Conservation (phyloP, 2,113 vertebrate genomes). For the Lepisosteus osseus region DNA sequence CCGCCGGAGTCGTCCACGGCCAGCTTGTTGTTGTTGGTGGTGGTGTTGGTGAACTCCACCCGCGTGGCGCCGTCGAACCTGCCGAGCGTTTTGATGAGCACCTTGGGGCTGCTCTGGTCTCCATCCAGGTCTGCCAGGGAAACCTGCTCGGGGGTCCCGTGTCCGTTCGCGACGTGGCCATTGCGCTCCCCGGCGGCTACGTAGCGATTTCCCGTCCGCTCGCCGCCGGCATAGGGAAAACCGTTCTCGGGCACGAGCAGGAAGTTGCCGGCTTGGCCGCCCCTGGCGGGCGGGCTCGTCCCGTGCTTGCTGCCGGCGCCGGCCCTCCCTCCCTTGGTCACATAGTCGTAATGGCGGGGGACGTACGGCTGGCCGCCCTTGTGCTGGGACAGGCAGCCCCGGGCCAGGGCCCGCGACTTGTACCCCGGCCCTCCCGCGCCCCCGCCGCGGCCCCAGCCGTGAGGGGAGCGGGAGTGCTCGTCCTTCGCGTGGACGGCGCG, state of each 20-base stretch:
- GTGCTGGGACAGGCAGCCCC: constrained; percentile 82
- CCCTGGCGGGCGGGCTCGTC: constrained; percentile 49
- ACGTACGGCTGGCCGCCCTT: constrained; percentile 80
- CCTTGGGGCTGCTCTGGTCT: constrained; percentile 81
- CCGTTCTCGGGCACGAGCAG: constrained; percentile 62
- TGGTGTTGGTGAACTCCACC: constrained; percentile 85
- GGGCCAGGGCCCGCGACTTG: constrained; percentile 77
- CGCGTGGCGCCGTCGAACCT: constrained; percentile 80
- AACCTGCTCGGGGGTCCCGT: constrained; percentile 47
- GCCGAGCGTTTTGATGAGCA: constrained; percentile 87
- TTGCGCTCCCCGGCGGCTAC: constrained; percentile 56
- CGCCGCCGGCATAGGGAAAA: constrained; percentile 58
- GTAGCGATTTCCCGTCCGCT: constrained; percentile 40
- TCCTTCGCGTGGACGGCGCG: constrained; percentile 74
- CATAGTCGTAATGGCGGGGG: constrained; percentile 66
- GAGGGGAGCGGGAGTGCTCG: constrained; percentile 68
- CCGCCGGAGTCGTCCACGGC: constrained; percentile 61
- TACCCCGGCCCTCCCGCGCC: constrained; percentile 59
- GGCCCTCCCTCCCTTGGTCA: constrained; percentile 65
- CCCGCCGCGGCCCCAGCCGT: constrained; percentile 67
- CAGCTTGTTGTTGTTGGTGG: constrained; percentile 51
- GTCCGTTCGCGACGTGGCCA: constrained; percentile 66
- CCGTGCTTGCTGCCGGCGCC: constrained; percentile 56
- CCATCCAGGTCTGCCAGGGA: constrained; percentile 52
- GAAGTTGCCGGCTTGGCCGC: constrained; percentile 36